These are phyloP conservation scores for Aphaenogaster ashmeadi DNA, from an alignment of 1,140 invertebrate genomes.

Conservation along the genomic window DNA sequence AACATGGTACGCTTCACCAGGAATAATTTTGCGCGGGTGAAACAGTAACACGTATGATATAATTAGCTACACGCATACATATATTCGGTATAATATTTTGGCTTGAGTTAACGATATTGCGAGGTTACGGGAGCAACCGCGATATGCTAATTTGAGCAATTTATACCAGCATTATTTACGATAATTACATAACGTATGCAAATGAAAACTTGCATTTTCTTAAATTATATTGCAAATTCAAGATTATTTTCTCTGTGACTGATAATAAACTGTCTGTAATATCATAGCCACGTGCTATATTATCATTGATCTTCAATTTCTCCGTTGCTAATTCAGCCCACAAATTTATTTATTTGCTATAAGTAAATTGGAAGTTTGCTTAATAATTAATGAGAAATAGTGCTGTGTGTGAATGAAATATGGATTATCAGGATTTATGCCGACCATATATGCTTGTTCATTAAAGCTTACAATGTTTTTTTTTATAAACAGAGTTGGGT, in stretches of 20 bases:
- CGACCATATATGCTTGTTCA: neutral
- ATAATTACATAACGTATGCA: slow-evolving; percentile 28
- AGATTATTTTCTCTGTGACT: slow-evolving; percentile 20
- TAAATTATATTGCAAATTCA: slow-evolving; percentile 22
- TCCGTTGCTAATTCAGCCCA: slow-evolving; percentile 8
- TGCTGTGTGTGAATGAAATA: slow-evolving; percentile 31
- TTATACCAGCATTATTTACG: slow-evolving; percentile 50
- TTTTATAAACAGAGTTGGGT: slow-evolving; percentile 22
- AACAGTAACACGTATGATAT: slow-evolving; percentile 49
- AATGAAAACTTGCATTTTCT: slow-evolving; percentile 21
- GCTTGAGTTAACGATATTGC: slow-evolving; percentile 48
- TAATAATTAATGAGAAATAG: slow-evolving; percentile 21
- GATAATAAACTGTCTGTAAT: slow-evolving; percentile 18
- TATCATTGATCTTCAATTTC: slow-evolving; percentile 42
- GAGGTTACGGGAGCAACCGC: slow-evolving; percentile 45
- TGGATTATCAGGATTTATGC: neutral
- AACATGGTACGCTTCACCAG: slow-evolving; percentile 39
- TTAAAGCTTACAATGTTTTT: slow-evolving; percentile 10
- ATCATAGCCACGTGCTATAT: neutral
- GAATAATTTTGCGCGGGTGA: slow-evolving; percentile 35
- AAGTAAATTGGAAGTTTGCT: neutral
- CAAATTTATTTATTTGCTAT: slow-evolving; percentile 38
- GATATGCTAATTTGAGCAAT: slow-evolving; percentile 55
- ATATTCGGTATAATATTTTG: slow-evolving; percentile 42
- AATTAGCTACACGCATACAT: slow-evolving; percentile 41